Evolutionary conservation across 1,140 invertebrate genomes (phyloP), one percentile per base, ranked within the genome.

Genomic region (Micrasema minimum): DNA sequence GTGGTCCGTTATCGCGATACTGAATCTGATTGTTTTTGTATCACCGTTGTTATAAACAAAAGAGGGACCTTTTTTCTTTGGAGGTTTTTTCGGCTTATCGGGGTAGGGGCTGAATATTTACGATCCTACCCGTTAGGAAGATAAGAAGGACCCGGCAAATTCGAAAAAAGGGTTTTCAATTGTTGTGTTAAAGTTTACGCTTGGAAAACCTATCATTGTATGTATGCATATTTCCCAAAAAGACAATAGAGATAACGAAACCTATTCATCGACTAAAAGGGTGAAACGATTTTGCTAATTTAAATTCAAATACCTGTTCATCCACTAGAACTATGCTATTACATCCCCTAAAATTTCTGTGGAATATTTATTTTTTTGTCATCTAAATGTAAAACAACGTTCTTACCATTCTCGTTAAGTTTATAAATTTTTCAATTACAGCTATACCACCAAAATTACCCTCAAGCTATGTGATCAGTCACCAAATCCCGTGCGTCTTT

Each of bases 1-100:
- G 55, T 41, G 55, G 55, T 69, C 62, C 23, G 67, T 59, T 74
- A 74, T 74, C 72, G 51, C 62, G 48, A 65, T 48, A 31, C 66
- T 26, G 65, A 57, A 74, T 74, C 72, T 74, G 71, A 74, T 74
- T 74, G 72, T 74, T 74, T 74, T 74, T 74, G 72, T 74, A 74
- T 74, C 72, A 68, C 72, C 72, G 71, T 74, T 74, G 72, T 74
- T 74, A 74, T 74, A 74, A 74, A 74, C 72, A 74, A 74, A 64
- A 65, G 38, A 46, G 53, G 22, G 41, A 57, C 61, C 66, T 38
- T 46, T n/a, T 64, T 48, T 62, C 65, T 73, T 61, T 67, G 23
- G 43, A 14, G 67, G 61, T 43, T 31, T 66, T 72, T 65, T 66
- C 66, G 62, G 72, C 65, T 74, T 74, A 70, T 69, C 62, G 57